Conservation (phyloP, 1,140 invertebrate genomes). For the Linepithema humile region DNA sequence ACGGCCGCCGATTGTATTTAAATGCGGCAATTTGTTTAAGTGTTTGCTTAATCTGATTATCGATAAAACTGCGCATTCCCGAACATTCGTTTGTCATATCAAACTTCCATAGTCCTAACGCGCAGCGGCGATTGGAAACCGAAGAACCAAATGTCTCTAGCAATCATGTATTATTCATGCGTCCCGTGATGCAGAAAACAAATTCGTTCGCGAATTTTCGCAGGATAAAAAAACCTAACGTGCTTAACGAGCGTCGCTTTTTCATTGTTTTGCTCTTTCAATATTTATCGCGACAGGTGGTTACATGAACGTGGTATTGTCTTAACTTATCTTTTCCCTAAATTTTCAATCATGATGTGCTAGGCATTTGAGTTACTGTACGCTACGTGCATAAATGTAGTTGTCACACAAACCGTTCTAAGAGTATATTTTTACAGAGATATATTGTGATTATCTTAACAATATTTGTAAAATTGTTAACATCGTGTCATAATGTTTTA, state of each 20-base stretch:
- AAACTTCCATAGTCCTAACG: not conserved
- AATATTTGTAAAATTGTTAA: not conserved
- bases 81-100: not conserved
- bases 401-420: too few relatives aligned
- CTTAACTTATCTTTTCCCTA: not conserved
- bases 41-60: constrained; percentile 33
- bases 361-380: not conserved
- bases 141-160: constrained; percentile 61
- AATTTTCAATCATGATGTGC: not conserved
- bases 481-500: not conserved
- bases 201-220: constrained; percentile 63
- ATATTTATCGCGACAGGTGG: constrained; percentile 62
- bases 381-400: not conserved
- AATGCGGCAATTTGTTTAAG: constrained; percentile 28
- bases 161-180: constrained; percentile 70
- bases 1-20: not conserved
- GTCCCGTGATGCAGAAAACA: constrained; percentile 58
- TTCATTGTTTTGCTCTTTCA: constrained; percentile 44
- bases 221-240: constrained; percentile 48
- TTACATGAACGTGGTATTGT: not conserved
- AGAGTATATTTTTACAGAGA: not conserved
- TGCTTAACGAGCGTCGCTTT: constrained; percentile 61
- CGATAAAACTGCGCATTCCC: constrained; percentile 37
- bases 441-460: not conserved
- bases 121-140: constrained; percentile 9